These are phyloP conservation scores for Apogon talboti DNA, from an alignment of 2,797 vertebrate genomes.

Conservation along the genomic window DNA sequence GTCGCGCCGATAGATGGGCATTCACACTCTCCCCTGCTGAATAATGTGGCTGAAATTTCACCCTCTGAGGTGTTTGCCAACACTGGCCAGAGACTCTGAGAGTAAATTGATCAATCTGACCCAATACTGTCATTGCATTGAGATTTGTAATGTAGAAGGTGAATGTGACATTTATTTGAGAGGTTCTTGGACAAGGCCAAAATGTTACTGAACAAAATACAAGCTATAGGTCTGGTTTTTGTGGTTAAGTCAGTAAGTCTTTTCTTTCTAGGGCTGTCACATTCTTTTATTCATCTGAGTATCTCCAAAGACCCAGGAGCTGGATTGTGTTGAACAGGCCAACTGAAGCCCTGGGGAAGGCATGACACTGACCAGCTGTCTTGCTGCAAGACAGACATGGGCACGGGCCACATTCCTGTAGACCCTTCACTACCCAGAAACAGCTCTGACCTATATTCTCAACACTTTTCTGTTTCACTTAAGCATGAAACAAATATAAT, in stretches of 20 bases:
- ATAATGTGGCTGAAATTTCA: constrained; percentile 47
- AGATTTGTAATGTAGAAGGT: constrained; percentile 34
- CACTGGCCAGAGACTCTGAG: constrained; percentile 20
- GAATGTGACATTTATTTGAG: constrained; percentile 15
- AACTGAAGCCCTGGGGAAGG: constrained; percentile 30
- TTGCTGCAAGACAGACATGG: constrained; percentile 33
- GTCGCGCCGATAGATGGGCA: constrained; percentile 31
- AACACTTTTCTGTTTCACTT: constrained; percentile 3
- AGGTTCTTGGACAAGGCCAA: constrained; percentile 1
- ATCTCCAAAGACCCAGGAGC: neutral
- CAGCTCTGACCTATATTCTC: constrained; percentile 17
- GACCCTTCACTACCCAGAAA: constrained; percentile 33
- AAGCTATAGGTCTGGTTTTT: neutral
- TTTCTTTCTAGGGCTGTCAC: too few species aligned
- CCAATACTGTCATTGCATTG: constrained; percentile 41
- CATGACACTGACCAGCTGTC: constrained; percentile 73
- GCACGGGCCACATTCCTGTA: constrained; percentile 60
- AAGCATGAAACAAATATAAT: neutral
- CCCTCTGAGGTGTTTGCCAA: constrained; percentile 48
- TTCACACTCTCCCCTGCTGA: constrained; percentile 15
- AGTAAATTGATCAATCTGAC: constrained; percentile 58
- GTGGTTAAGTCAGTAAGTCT: neutral
- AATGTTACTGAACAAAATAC: neutral
- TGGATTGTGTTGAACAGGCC: constrained; percentile 25
- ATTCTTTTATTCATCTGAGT: neutral